These are phyloP conservation scores for Apodemia mormo DNA, from an alignment of 2,888 invertebrate species.

Conservation along the genomic window DNA sequence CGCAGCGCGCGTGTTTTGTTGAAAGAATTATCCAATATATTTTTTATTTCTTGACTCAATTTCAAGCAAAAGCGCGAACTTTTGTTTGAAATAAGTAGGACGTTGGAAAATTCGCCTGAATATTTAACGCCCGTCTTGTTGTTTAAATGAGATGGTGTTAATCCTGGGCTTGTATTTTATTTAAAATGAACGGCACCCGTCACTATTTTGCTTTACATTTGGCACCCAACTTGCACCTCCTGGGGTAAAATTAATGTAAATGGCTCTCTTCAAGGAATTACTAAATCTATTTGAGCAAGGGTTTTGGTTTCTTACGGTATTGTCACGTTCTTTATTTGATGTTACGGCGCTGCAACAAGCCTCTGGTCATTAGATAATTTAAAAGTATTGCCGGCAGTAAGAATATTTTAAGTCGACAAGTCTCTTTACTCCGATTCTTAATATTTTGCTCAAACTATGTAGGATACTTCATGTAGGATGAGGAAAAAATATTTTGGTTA, in stretches of 20 bases:
- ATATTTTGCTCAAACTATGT: too few relatives aligned
- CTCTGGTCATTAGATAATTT: too few relatives aligned
- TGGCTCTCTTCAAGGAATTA: background rate
- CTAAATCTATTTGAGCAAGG: background rate
- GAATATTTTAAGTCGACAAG: too few relatives aligned
- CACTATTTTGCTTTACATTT: background rate
- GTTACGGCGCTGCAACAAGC: too few relatives aligned
- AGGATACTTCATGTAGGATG: too few relatives aligned
- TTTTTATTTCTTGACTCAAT: constrained; percentile 2
- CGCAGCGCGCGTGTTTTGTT: background rate
- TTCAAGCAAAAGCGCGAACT: constrained; percentile 2
- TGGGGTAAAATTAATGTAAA: background rate
- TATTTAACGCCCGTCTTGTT: constrained; percentile 8
- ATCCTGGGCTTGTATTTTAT: background rate
- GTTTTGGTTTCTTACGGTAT: background rate
- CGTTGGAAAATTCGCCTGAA: constrained; percentile 11
- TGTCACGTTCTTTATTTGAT: background rate
- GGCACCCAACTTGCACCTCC: background rate
- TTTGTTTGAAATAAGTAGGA: constrained; percentile 5
- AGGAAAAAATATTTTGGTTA: too few relatives aligned
- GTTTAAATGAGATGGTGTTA: constrained; percentile 17
- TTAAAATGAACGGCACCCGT: background rate
- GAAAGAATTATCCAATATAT: background rate
- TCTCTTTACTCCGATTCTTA: too few relatives aligned
- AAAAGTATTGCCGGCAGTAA: too few relatives aligned